Base-by-base conservation (phyloP, 1,140 invertebrate species). In the Laodelphax striatellus region DNA sequence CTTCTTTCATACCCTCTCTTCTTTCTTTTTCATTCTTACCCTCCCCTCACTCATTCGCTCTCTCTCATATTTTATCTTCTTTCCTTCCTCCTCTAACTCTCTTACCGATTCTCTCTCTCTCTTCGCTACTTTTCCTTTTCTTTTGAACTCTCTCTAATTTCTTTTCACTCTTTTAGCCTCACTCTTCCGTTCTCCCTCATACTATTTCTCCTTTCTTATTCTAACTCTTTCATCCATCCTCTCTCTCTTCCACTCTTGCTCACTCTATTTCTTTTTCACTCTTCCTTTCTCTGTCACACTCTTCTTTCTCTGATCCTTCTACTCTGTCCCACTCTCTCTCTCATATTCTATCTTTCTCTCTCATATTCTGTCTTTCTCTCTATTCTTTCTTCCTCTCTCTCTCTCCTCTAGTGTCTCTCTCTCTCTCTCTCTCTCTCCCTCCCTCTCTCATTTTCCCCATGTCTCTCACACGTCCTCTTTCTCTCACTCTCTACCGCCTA, bases 51-150 rank as follows among this genome's bases (percentile, higher is more conserved):
- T 21, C 28, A 34, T n/a, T n/a, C n/a, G 61, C 55, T 63, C 62
- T 54, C 66, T 63, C 64, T 61, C 57, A 62, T 60, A 61, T 54
- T 62, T 62, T 64, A 60, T 63, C 52, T 58, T 55, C 14, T 31
- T 52, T 38, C 22, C 54, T 43, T 17, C 43, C 34, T 53, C 16
- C 43, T 41, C 31, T 10, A 17, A 17, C n/a, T 17, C 58, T 61
- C 43, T 38, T n/a, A n/a, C n/a, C n/a, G n/a, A n/a, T 52, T 22
- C 50, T 22, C 19, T 60, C 44, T 24, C 46, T 6, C 17, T 31
- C 28, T 24, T 3, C 3, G 4, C 2, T 21, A 4, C 13, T n/a
- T n/a, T n/a, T n/a, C n/a, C n/a, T n/a, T n/a, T 34, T 34, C 44
- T 54, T 19, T 38, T 22, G 17, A 3, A 28, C 46, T 60, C 58